These are phyloP conservation scores for Paradoxurus hermaphroditus DNA, from an alignment of 2,113 vertebrate species.

Conservation along the genomic window DNA sequence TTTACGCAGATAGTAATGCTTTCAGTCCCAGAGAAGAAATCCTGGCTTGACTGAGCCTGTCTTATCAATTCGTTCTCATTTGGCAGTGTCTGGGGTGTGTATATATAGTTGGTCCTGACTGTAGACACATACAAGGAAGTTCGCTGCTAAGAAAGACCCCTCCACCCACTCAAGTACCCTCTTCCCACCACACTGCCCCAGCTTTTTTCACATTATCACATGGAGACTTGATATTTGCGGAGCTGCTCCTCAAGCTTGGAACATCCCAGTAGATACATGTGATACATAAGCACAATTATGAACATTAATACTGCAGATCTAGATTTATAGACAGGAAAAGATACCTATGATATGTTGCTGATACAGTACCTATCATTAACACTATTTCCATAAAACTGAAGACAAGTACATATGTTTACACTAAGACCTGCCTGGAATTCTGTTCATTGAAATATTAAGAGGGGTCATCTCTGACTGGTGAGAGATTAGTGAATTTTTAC, in stretches of 20 bases:
- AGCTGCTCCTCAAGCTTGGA: not conserved
- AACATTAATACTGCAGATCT: not conserved
- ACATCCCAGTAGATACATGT: not conserved
- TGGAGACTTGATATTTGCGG: not conserved
- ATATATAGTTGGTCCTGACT: not conserved
- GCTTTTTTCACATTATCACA: not conserved
- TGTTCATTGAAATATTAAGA: slow-evolving; percentile 10
- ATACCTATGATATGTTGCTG: not conserved
- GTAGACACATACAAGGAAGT: not conserved
- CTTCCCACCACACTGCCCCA: not conserved
- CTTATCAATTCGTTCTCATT: not conserved
- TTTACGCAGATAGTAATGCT: not conserved
- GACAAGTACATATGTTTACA: not conserved
- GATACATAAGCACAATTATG: not conserved
- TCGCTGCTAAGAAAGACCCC: not conserved
- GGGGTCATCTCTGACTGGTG: not conserved
- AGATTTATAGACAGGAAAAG: not conserved
- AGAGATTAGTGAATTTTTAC: slow-evolving; percentile 12
- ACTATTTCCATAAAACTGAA: not conserved
- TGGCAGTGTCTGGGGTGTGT: not conserved
- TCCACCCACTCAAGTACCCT: not conserved
- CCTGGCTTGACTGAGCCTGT: not conserved
- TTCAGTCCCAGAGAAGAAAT: not conserved
- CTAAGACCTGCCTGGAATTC: not conserved
- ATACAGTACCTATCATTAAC: not conserved